phyloP scores from a whole-genome alignment of 2,888 invertebrate genomes.

The Melieria crassipennis region DNA sequence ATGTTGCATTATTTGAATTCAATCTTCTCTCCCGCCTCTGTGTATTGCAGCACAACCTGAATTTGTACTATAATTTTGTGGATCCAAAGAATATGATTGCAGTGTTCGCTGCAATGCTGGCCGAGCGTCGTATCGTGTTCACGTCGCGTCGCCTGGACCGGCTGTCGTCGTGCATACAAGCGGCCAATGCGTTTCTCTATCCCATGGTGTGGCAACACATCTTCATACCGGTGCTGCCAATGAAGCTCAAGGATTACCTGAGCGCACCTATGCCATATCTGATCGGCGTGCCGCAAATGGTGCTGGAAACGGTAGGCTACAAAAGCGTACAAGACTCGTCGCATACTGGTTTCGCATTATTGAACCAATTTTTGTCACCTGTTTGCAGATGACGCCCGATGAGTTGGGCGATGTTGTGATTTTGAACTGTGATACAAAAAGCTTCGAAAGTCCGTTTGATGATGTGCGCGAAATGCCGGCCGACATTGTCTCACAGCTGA shows the following conservation, averaged over 20 bases:
- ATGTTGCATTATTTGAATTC: not conserved
- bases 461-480: constrained; percentile 89
- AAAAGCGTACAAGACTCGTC: not conserved
- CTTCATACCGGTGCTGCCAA: constrained; percentile 94
- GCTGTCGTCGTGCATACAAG: constrained; percentile 92
- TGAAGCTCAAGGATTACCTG: constrained; percentile 87
- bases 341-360: not conserved
- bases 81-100: constrained; percentile 94
- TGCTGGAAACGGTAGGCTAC: constrained; percentile 72
- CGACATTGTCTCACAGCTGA: constrained; percentile 79
- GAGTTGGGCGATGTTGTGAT: constrained; percentile 96
- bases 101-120: constrained; percentile 93
- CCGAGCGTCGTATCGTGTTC: constrained; percentile 93
- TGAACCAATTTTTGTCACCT: constrained; percentile 15
- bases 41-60: constrained; percentile 87
- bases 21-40: constrained; percentile 4
- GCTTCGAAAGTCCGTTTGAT: constrained; percentile 86
- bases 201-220: constrained; percentile 99
- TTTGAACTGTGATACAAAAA: constrained; percentile 91
- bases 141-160: constrained; percentile 89
- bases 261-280: constrained; percentile 98
- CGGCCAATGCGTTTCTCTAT: constrained; percentile 92
- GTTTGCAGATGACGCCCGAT: constrained; percentile 70
- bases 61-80: constrained; percentile 98
- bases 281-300: constrained; percentile 90